Percentiles rank a stretch among this genome's conserved stretches.
phyloP scores from a whole-genome alignment of 2,888 invertebrate genomes.

The Drosophila sordidula region DNA sequence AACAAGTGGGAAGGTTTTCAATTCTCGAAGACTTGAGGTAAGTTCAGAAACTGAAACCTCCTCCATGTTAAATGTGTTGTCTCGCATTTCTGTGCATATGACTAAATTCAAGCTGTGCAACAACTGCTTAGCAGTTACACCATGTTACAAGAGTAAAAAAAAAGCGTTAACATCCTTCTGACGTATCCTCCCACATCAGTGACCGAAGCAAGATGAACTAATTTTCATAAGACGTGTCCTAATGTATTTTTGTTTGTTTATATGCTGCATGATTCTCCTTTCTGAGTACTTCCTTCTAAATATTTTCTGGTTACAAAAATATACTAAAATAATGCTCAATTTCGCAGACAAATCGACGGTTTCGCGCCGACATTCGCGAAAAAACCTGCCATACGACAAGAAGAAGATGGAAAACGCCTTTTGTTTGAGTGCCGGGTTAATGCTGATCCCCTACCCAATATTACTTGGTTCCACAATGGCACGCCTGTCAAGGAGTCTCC shows the following conservation, averaged over 20 bases:
- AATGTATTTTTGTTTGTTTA: background rate
- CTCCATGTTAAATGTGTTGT: constrained; percentile 3
- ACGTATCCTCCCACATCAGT: too few relatives aligned
- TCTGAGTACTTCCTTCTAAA: background rate
- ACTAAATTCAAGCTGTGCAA: background rate
- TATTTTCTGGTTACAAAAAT: too few relatives aligned
- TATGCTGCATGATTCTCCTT: background rate
- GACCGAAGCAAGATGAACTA: too few relatives aligned
- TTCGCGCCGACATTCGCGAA: constrained; percentile 99
- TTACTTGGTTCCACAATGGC: constrained; percentile 96
- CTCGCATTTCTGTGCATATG: background rate
- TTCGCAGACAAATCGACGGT: constrained; percentile 96
- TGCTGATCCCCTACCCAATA: constrained; percentile 95
- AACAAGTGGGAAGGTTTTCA: constrained; percentile 59
- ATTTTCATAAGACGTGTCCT: background rate
- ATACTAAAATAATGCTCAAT: background rate
- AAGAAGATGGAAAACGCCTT: constrained; percentile 97
- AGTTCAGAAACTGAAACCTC: constrained; percentile 31
- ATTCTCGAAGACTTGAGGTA: constrained; percentile 58
- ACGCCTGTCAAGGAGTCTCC: constrained; percentile 91
- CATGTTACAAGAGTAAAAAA: too few relatives aligned
- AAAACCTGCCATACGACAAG: constrained; percentile 98
- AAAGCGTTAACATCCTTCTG: too few relatives aligned
- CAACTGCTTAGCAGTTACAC: too few relatives aligned
- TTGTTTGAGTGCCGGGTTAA: constrained; percentile 97